Conservation (phyloP, 2,888 invertebrate species). For the Rhamnusium bicolor region DNA sequence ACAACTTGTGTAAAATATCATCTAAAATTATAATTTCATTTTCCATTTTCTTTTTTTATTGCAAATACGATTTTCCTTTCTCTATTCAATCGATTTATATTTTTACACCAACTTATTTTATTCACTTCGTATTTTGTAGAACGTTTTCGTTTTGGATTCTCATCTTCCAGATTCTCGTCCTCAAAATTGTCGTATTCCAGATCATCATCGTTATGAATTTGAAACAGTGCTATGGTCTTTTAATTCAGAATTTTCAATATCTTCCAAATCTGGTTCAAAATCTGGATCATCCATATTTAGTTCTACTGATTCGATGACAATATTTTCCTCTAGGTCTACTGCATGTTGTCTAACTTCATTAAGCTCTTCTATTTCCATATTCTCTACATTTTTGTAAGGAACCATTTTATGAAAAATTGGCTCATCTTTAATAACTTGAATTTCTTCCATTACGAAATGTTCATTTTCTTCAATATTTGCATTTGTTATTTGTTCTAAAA, state of each 20-base stretch:
- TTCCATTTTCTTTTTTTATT: constrained; percentile 13
- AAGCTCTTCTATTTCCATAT: not conserved
- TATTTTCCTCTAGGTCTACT: no score
- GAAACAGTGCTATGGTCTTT: not conserved
- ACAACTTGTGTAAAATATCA: no score
- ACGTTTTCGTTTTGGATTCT: constrained; percentile 5
- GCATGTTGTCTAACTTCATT: not conserved
- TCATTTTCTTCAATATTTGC: not conserved
- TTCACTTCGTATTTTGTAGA: constrained; percentile 11
- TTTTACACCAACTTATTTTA: constrained; percentile 15
- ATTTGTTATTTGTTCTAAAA: not conserved
- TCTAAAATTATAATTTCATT: constrained; percentile 13
- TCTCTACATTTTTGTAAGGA: not conserved
- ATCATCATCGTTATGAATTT: not conserved
- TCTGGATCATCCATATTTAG: constrained; percentile 14
- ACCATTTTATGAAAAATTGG: not conserved
- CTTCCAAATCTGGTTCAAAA: constrained; percentile 16
- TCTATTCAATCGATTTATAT: constrained; percentile 27
- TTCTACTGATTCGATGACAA: no score
- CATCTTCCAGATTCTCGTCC: constrained; percentile 19
- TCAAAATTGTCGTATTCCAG: not conserved
- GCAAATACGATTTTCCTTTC: constrained; percentile 25
- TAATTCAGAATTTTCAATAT: constrained; percentile 8
- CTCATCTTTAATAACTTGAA: not conserved
- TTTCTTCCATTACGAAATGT: not conserved